Conservation (phyloP, 2,888 invertebrate genomes). For the Drosophila helvetica region DNA sequence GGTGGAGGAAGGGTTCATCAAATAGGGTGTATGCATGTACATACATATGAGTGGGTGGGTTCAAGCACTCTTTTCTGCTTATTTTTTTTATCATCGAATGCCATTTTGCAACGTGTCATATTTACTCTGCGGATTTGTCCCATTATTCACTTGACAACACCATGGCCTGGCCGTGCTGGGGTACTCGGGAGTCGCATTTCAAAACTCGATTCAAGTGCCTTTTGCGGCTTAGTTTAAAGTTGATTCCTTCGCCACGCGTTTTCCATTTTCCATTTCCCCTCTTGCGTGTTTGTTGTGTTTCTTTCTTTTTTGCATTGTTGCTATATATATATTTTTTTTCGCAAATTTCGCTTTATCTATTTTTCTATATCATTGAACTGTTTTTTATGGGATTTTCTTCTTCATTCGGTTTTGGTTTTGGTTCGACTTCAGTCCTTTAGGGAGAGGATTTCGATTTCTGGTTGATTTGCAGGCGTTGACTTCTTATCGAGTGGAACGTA, state of each 20-base stretch:
- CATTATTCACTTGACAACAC: constrained; percentile 77
- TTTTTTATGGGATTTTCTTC: constrained; percentile 71
- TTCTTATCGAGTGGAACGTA: constrained; percentile 53
- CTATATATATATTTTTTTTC: too few species aligned
- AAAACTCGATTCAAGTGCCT: constrained; percentile 62
- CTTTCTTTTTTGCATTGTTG: constrained; percentile 25
- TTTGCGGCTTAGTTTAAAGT: constrained; percentile 74
- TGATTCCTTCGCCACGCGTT: constrained; percentile 68
- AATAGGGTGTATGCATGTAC: constrained; percentile 1
- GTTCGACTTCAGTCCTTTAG: constrained; percentile 33
- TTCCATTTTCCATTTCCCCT: constrained; percentile 34
- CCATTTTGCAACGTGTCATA: constrained; percentile 78
- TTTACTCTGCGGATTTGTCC: constrained; percentile 75
- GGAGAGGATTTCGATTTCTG: constrained; percentile 49
- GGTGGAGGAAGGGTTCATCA: constrained; percentile 18
- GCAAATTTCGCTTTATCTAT: constrained; percentile 72
- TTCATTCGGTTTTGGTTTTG: constrained; percentile 31
- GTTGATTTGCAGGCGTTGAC: constrained; percentile 57
- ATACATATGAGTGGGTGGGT: constrained; percentile 2
- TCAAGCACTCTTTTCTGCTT: constrained; percentile 8
- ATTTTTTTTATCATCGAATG: constrained; percentile 65
- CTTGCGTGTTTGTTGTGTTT: constrained; percentile 7
- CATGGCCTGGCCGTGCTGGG: constrained; percentile 17
- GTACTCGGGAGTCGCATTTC: constrained; percentile 15
- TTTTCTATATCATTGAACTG: constrained; percentile 75